These are phyloP conservation scores for Morus bassanus DNA, from an alignment of 2,797 vertebrate species.

Conservation along the genomic window DNA sequence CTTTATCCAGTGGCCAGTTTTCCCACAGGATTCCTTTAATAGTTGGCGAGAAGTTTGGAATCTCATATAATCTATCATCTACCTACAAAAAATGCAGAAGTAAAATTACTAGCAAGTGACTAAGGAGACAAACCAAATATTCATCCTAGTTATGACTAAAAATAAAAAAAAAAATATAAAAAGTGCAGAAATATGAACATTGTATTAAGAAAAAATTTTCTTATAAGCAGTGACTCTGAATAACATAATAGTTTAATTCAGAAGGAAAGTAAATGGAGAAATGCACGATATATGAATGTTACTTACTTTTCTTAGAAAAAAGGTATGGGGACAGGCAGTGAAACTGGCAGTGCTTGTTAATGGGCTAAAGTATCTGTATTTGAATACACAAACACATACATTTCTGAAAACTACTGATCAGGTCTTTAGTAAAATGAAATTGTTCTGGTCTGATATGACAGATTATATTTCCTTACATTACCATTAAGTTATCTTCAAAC, in stretches of 20 bases:
- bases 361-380: background rate
- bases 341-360: background rate
- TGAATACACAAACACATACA: background rate
- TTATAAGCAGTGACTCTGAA: background rate
- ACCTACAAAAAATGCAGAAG: slow-evolving; percentile 74
- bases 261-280: background rate
- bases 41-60: slow-evolving; percentile 91
- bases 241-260: background rate
- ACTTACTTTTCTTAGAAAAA: background rate
- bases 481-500: background rate
- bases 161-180: background rate
- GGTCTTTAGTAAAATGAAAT: background rate
- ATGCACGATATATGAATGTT: background rate
- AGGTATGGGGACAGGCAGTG: background rate
- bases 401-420: background rate
- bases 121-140: background rate
- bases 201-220: background rate
- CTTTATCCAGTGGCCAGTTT: slow-evolving; percentile 89
- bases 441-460: background rate
- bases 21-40: slow-evolving; percentile 96
- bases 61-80: slow-evolving; percentile 84
- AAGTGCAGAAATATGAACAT: background rate
- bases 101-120: background rate
- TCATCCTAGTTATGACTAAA: background rate
- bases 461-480: background rate